phyloP scores from a whole-genome alignment of 2,888 invertebrate genomes.

The Macrosiphum euphorbiae region DNA sequence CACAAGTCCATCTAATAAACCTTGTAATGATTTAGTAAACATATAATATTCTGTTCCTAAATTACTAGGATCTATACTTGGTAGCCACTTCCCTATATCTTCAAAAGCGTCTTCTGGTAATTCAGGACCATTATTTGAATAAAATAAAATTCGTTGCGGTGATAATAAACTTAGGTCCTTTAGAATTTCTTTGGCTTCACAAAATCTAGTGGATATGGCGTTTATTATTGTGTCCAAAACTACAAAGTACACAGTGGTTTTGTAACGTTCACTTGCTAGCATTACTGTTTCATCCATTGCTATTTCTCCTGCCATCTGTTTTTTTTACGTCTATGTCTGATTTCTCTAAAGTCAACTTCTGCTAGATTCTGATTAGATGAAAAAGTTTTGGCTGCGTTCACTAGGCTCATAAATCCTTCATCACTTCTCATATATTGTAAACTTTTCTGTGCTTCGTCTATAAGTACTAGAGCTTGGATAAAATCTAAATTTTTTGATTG shows the following conservation, averaged over 20 bases:
- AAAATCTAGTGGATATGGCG: not conserved
- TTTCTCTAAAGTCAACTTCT: too few relatives aligned
- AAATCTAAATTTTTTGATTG: slow-evolving; percentile 9
- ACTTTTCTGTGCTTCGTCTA: too few relatives aligned
- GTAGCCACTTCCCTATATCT: slow-evolving; percentile 2
- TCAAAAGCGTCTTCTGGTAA: not conserved
- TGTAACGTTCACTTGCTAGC: too few relatives aligned
- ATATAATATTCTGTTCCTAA: not conserved
- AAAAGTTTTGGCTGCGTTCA: too few relatives aligned
- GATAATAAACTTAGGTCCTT: not conserved
- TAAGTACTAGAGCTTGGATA: not conserved
- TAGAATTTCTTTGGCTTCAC: not conserved
- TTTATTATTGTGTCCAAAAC: not conserved
- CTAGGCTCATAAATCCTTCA: too few relatives aligned
- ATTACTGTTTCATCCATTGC: too few relatives aligned
- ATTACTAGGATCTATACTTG: slow-evolving; percentile 9
- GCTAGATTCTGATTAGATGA: too few relatives aligned
- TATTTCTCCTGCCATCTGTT: too few relatives aligned
- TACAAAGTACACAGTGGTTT: too few relatives aligned
- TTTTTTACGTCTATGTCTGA: too few relatives aligned
- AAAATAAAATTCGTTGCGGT: too few relatives aligned
- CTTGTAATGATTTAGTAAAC: slow-evolving; percentile 13
- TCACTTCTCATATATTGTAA: too few relatives aligned
- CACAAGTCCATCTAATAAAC: slow-evolving; percentile 13
- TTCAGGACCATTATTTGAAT: not conserved